Conservation (phyloP, 2,797 vertebrate species). For the Typhlichthys subterraneus region DNA sequence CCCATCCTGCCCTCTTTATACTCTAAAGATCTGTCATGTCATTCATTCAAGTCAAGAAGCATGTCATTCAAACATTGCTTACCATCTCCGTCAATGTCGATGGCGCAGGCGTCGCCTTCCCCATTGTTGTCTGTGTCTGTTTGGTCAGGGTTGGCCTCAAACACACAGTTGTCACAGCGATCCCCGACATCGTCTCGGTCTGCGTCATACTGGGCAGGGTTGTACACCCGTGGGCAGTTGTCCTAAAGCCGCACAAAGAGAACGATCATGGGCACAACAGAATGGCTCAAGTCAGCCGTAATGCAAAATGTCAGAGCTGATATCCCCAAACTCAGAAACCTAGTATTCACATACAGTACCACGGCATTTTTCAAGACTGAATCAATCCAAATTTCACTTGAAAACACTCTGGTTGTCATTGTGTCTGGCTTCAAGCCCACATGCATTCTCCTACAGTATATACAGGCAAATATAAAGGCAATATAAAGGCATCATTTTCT, state of each 20-base stretch:
- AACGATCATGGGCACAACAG: conserved; percentile 16
- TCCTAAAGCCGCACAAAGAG: conserved; percentile 79
- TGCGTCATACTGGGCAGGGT: conserved; percentile 94
- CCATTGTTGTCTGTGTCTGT: conserved; percentile 95
- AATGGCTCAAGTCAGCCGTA: conserved; percentile 25
- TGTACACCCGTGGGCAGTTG: conserved; percentile 95
- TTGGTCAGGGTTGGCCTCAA: conserved; percentile 95
- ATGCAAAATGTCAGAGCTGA: conserved; percentile 45
- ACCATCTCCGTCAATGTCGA: conserved; percentile 99
- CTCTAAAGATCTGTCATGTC: too few relatives aligned
- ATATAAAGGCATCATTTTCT: conserved; percentile 3
- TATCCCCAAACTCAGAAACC: conserved; percentile 44
- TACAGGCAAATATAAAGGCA: too few relatives aligned
- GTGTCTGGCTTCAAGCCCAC: conserved; percentile 45
- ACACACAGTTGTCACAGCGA: conserved; percentile 95
- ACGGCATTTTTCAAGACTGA: conserved; percentile 58
- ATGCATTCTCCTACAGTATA: conserved; percentile 30
- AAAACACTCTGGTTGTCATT: conserved; percentile 48
- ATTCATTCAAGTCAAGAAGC: too few relatives aligned
- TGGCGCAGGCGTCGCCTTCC: conserved; percentile 95
- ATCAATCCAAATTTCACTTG: conserved; percentile 62
- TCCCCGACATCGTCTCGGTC: conserved; percentile 96
- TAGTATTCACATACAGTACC: conserved; percentile 59
- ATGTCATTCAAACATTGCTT: conserved; percentile 41
- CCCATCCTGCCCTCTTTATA: too few relatives aligned